Evolutionary conservation across 1,140 invertebrate genomes (phyloP).

Genomic region (Drosophila baimaii): DNA sequence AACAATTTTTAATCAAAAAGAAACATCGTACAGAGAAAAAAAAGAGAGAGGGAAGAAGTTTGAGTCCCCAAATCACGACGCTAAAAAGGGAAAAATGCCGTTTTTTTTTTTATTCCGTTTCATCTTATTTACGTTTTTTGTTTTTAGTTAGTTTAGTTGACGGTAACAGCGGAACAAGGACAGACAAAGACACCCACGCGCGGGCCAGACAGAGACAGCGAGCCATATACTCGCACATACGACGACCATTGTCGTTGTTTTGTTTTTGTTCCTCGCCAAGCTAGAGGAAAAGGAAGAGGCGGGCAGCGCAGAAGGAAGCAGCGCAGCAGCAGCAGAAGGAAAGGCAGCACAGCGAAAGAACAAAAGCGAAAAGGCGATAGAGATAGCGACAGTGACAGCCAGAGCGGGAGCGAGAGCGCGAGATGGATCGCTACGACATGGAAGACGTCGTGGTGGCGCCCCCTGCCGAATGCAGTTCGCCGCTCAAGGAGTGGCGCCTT

Average conservation of each 20-base stretch:
- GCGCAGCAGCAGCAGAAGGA: conserved; percentile 3
- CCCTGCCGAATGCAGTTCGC: conserved; percentile 61
- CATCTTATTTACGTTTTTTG: conserved; percentile 2
- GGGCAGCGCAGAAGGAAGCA: conserved; percentile 7
- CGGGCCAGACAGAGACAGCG: conserved; percentile 8
- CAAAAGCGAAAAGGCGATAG: background rate
- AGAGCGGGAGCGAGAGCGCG: conserved; percentile 3
- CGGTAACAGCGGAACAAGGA: conserved; percentile 30
- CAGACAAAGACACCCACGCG: conserved; percentile 26
- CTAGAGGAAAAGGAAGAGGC: background rate
- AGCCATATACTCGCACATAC: conserved; percentile 1
- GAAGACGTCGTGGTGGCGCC: conserved; percentile 80
- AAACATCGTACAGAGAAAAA: conserved; percentile 5
- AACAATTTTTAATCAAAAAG: conserved; percentile 6
- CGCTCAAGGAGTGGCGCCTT: conserved; percentile 80
- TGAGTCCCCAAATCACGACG: background rate
- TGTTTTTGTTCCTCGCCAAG: conserved; percentile 7
- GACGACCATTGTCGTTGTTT: conserved; percentile 5
- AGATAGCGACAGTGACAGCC: conserved; percentile 7
- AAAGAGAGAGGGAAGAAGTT: conserved; percentile 4
- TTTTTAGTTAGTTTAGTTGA: conserved; percentile 19
- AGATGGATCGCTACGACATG: conserved; percentile 81
- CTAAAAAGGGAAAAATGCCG: background rate
- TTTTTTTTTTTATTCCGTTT: conserved; percentile 4
- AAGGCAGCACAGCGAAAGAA: background rate